phyloP scores from a whole-genome alignment of 2,888 invertebrate genomes.

The Scrobipalpa costella region DNA sequence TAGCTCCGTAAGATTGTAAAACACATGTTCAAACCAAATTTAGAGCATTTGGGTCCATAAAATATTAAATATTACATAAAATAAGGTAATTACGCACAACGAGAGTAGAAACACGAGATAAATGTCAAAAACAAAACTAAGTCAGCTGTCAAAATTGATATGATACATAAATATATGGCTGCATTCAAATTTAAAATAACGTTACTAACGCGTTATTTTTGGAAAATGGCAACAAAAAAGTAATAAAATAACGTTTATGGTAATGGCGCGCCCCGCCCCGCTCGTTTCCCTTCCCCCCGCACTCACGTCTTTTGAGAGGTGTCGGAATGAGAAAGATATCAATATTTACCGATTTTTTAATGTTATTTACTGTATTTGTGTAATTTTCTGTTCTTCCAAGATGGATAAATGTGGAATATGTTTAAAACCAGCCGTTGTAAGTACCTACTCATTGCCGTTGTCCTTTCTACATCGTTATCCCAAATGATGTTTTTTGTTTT shows the following conservation, averaged over 20 bases:
- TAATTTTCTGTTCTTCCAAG: slow-evolving; percentile 41
- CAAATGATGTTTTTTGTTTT: slow-evolving; percentile 75
- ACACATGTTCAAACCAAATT: slow-evolving; percentile 3
- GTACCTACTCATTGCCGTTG: slow-evolving; percentile 47
- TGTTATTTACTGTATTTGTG: slow-evolving; percentile 51
- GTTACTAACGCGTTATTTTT: slow-evolving; percentile 15
- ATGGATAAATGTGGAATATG: slow-evolving; percentile 79
- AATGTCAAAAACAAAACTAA: slow-evolving; percentile 18
- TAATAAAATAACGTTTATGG: slow-evolving; percentile 31
- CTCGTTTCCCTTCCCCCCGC: slow-evolving; percentile 59
- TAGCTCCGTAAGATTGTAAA: neutral
- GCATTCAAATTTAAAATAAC: slow-evolving; percentile 16
- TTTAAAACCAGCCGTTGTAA: slow-evolving; percentile 70
- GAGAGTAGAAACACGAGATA: slow-evolving; percentile 26
- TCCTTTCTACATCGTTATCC: slow-evolving; percentile 53
- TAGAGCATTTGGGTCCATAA: neutral
- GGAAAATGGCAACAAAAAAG: slow-evolving; percentile 12
- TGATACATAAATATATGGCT: slow-evolving; percentile 13
- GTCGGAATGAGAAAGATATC: slow-evolving; percentile 58
- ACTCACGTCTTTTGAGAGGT: slow-evolving; percentile 54
- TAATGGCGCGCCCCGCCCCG: slow-evolving; percentile 43
- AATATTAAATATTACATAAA: neutral
- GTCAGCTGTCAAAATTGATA: slow-evolving; percentile 14
- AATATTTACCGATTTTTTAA: slow-evolving; percentile 60
- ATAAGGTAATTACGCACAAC: slow-evolving; percentile 18